phyloP scores from a whole-genome alignment of 2,888 invertebrate genomes.

The Nebria brevicollis region DNA sequence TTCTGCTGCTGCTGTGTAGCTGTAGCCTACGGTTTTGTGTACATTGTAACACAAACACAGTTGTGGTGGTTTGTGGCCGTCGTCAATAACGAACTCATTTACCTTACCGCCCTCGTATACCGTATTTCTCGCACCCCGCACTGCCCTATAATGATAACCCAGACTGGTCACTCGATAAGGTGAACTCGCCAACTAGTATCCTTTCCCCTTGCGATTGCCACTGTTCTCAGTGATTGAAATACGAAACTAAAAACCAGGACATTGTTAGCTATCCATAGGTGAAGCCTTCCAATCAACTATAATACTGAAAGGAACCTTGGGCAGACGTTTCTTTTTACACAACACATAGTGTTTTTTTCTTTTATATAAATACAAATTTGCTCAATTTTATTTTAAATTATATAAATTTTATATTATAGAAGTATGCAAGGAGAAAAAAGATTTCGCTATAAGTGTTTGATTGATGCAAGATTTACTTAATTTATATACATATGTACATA shows the following conservation, averaged over 20 bases:
- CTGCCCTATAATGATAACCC: neutral
- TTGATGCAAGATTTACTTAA: no score
- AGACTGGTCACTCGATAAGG: neutral
- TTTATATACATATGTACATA: no score
- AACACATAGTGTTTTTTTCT: neutral
- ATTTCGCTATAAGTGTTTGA: no score
- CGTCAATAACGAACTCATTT: constrained; percentile 1
- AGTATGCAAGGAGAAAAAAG: no score
- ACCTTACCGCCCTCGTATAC: neutral
- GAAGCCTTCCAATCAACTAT: neutral
- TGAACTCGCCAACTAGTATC: neutral
- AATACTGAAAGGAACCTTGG: neutral
- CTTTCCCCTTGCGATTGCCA: neutral
- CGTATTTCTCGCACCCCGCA: neutral
- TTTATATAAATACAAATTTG: neutral
- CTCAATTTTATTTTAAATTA: no score
- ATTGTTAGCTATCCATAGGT: neutral
- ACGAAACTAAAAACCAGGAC: neutral
- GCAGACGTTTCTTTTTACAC: neutral
- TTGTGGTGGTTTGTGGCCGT: neutral
- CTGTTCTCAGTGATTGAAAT: neutral
- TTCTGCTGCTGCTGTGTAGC: neutral
- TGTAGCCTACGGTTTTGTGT: neutral
- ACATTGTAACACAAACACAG: neutral
- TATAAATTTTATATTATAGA: no score